phyloP scores from a whole-genome alignment of 2,113 vertebrate genomes.

The Scortum barcoo region DNA sequence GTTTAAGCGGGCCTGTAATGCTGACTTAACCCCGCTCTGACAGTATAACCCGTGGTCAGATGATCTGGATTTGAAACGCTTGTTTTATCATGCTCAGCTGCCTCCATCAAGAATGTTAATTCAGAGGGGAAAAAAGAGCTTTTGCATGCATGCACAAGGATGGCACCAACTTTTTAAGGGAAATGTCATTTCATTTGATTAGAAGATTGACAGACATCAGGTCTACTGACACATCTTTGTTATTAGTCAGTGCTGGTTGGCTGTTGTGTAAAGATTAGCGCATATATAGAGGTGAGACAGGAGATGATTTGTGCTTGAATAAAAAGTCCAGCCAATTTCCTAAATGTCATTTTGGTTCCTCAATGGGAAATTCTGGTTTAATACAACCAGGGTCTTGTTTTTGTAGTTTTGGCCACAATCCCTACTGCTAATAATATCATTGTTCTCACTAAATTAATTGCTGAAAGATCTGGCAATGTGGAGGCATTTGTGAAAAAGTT shows the following conservation, averaged over 20 bases:
- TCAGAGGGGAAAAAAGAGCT: neutral
- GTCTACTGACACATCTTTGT: conserved; percentile 3
- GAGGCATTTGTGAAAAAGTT: conserved; percentile 10
- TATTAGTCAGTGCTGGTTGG: neutral
- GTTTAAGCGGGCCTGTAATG: conserved; percentile 43
- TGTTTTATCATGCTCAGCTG: conserved; percentile 43
- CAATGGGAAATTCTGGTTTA: neutral
- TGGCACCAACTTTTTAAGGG: neutral
- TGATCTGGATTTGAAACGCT: conserved; percentile 50
- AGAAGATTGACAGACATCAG: conserved; percentile 4
- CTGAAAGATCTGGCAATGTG: neutral
- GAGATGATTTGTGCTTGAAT: neutral
- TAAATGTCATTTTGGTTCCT: conserved; percentile 10
- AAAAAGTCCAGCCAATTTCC: conserved; percentile 5
- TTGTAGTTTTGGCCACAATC: neutral
- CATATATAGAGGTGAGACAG: neutral
- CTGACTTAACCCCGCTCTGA: conserved; percentile 43
- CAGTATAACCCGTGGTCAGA: conserved; percentile 30
- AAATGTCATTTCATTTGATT: neutral
- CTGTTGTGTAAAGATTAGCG: neutral
- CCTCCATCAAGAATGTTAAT: conserved; percentile 38
- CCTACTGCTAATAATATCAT: neutral
- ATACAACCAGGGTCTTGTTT: conserved; percentile 3
- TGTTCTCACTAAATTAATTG: conserved; percentile 10
- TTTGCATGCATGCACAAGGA: neutral